Conservation (phyloP, 2,888 invertebrate species). For the Leptinotarsa tumamoca region DNA sequence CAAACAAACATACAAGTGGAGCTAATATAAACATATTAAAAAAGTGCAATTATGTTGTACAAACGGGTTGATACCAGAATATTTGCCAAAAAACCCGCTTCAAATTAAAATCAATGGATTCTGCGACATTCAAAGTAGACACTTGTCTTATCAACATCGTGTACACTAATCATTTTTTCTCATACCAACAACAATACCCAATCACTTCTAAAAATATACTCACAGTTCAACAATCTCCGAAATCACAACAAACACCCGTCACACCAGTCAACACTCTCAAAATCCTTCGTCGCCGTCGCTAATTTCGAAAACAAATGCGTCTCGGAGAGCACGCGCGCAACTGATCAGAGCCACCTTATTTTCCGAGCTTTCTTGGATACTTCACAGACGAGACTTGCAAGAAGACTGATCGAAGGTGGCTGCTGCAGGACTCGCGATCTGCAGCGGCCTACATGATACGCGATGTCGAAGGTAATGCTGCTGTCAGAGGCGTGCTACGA, state of each 20-base stretch:
- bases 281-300: constrained; percentile 3
- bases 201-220: background rate
- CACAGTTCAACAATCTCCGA: background rate
- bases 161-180: too few species aligned
- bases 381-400: constrained; percentile 59
- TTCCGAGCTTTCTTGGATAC: constrained; percentile 46
- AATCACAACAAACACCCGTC: constrained; percentile 12
- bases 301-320: constrained; percentile 19
- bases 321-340: background rate
- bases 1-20: too few species aligned
- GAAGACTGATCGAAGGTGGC: constrained; percentile 59
- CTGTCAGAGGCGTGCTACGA: constrained; percentile 19
- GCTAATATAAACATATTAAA: too few species aligned
- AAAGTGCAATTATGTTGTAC: too few species aligned
- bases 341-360: constrained; percentile 34
- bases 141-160: too few species aligned
- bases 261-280: background rate
- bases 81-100: too few species aligned
- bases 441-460: constrained; percentile 58
- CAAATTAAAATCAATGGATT: too few species aligned
- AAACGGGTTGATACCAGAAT: too few species aligned
- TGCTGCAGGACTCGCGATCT: constrained; percentile 53
- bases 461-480: constrained; percentile 54
- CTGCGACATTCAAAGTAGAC: too few species aligned
- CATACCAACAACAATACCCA: too few species aligned